These are phyloP conservation scores for Siphamia tubifer DNA, from an alignment of 2,113 vertebrate genomes.

Conservation along the genomic window DNA sequence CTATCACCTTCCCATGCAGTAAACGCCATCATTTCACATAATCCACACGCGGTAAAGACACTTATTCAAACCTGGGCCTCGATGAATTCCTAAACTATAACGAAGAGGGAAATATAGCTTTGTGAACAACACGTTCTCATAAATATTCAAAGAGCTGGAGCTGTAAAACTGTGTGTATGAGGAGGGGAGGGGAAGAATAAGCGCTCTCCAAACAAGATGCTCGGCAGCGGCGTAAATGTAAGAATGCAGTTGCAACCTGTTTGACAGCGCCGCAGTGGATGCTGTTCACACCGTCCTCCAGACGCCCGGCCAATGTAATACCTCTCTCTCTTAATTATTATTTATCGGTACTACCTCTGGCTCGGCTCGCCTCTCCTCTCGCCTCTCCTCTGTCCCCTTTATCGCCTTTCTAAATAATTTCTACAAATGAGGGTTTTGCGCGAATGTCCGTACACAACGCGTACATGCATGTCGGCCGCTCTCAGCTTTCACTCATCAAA, in stretches of 20 bases:
- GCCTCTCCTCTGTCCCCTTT: slow-evolving; percentile 73
- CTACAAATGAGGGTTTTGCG: slow-evolving; percentile 85
- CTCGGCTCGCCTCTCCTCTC: slow-evolving; percentile 30
- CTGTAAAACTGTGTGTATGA: slow-evolving; percentile 61
- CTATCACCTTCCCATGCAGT: slow-evolving; percentile 33
- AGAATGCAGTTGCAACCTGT: slow-evolving; percentile 57
- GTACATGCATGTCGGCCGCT: slow-evolving; percentile 43
- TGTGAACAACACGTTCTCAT: slow-evolving; percentile 66
- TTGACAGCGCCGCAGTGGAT: slow-evolving; percentile 31
- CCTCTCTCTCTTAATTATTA: slow-evolving; percentile 74
- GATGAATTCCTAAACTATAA: slow-evolving; percentile 35
- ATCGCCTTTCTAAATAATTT: slow-evolving; percentile 95
- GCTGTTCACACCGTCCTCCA: slow-evolving; percentile 26
- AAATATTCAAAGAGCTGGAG: slow-evolving; percentile 65
- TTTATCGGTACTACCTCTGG: slow-evolving; percentile 71
- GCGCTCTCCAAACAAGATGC: slow-evolving; percentile 52
- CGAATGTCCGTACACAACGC: neutral
- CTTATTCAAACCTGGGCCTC: neutral
- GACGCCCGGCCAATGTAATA: slow-evolving; percentile 32
- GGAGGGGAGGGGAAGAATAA: neutral
- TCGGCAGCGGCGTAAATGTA: slow-evolving; percentile 22
- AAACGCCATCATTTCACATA: slow-evolving; percentile 4
- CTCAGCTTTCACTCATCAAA: slow-evolving; percentile 99
- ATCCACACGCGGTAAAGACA: neutral
- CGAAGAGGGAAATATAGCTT: slow-evolving; percentile 51